A percentile compares a stretch with the other conserved stretches of the same genome.
Evolutionary conservation across 2,113 vertebrate species (phyloP).

Genomic region (Cathartes aura): DNA sequence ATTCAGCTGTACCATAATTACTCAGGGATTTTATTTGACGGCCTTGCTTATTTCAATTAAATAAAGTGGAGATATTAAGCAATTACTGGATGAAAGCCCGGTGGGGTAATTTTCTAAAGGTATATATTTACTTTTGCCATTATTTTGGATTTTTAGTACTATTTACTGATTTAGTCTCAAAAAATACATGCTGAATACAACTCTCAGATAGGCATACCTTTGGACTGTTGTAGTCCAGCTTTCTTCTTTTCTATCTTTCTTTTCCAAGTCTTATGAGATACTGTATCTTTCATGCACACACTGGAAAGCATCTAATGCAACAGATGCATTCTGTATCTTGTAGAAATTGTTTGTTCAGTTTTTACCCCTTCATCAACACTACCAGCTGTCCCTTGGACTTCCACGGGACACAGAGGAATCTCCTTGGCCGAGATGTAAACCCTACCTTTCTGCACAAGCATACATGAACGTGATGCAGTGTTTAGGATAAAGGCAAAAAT

Average conservation of each 20-base stretch:
- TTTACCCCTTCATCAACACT: not conserved
- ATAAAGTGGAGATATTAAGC: not conserved
- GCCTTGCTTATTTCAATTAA: not conserved
- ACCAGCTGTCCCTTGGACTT: not conserved
- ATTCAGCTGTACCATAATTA: not conserved
- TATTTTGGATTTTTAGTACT: not conserved
- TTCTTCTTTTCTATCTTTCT: not conserved
- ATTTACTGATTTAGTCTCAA: not conserved
- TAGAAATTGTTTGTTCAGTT: not conserved
- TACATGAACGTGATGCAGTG: fast-evolving
- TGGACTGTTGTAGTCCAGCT: not conserved
- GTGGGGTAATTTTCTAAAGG: not conserved
- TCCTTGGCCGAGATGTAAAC: not conserved
- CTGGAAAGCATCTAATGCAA: not conserved
- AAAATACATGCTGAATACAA: not conserved
- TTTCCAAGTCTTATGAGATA: not conserved
- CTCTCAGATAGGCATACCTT: not conserved
- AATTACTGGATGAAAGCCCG: not conserved
- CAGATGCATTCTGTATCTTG: not conserved
- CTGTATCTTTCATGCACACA: not conserved
- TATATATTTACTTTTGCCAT: not conserved
- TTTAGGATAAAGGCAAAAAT: not conserved
- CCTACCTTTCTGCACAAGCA: not conserved
- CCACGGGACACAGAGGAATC: not conserved
- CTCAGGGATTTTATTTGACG: not conserved